These are phyloP conservation scores for Frankliniella fusca DNA, from an alignment of 2,888 invertebrate species.

Conservation along the genomic window DNA sequence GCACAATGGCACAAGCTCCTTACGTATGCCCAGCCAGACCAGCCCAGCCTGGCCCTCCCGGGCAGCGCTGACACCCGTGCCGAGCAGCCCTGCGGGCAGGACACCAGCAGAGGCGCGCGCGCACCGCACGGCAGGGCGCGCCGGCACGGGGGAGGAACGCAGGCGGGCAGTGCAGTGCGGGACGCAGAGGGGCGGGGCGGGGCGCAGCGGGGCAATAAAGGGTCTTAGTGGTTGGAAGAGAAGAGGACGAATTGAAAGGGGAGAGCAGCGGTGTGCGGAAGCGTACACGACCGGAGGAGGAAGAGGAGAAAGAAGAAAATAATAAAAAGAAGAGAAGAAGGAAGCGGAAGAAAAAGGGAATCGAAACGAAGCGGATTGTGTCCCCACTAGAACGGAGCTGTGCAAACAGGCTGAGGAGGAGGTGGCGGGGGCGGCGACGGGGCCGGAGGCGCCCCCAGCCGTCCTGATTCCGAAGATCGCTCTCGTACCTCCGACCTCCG, in stretches of 20 bases:
- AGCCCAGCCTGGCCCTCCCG: too few relatives aligned
- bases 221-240: neutral
- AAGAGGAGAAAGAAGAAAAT: neutral
- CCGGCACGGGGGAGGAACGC: too few relatives aligned
- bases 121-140: neutral
- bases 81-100: too few relatives aligned
- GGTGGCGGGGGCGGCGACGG: neutral
- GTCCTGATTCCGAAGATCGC: neutral
- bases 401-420: constrained; percentile 20
- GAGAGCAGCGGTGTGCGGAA: too few relatives aligned
- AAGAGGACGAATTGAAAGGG: neutral
- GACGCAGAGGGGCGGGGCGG: neutral
- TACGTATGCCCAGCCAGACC: neutral
- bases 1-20: neutral
- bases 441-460: too few relatives aligned
- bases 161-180: neutral
- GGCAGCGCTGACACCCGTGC: too few relatives aligned
- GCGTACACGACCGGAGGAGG: neutral
- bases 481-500: too few relatives aligned
- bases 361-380: neutral
- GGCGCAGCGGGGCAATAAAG: neutral
- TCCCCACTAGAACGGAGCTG: constrained; percentile 8
- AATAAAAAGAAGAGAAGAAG: neutral
- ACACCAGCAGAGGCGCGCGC: too few relatives aligned
- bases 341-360: neutral